Percentiles rank a stretch among this genome's conserved stretches.
Evolutionary conservation across 2,113 vertebrate genomes (phyloP).

Genomic region (Thomomys bottae): DNA sequence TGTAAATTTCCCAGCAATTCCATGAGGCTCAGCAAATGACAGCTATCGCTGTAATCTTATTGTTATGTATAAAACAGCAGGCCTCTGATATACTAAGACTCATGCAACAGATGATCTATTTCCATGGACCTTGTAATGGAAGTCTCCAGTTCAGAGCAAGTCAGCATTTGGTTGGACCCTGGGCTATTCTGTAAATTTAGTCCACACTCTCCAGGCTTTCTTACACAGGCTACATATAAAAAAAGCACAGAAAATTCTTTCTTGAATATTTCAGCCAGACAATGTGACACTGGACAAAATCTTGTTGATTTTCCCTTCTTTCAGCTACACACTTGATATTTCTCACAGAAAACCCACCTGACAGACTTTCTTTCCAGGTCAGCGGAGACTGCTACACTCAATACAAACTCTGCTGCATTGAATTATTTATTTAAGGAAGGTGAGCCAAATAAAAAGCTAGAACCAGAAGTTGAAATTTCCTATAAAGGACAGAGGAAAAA

Average conservation of each 20-base stretch:
- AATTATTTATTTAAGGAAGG: slow-evolving; percentile 67
- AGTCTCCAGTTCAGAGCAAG: neutral
- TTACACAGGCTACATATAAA: neutral
- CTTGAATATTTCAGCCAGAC: slow-evolving; percentile 46
- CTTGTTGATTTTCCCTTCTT: slow-evolving; percentile 38
- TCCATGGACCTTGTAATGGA: fast-evolving
- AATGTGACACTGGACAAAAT: slow-evolving; percentile 50
- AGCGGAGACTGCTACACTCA: slow-evolving; percentile 50
- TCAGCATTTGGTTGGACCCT: neutral
- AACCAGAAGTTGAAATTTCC: slow-evolving; percentile 41
- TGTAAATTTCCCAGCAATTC: neutral
- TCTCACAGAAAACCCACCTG: slow-evolving; percentile 64
- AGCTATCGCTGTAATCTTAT: neutral
- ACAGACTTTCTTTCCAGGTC: slow-evolving; percentile 65
- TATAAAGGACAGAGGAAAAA: slow-evolving; percentile 1
- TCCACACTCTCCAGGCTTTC: neutral
- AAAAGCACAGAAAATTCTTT: neutral
- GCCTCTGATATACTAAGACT: neutral
- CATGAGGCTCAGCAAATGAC: neutral
- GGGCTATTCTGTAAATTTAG: neutral
- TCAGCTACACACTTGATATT: slow-evolving; percentile 48
- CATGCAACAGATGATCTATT: neutral
- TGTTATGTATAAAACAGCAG: neutral
- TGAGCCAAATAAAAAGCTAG: slow-evolving; percentile 30
- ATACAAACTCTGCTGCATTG: neutral